These are phyloP conservation scores for Cryptosula pallasiana DNA, from an alignment of 2,888 invertebrate species.

Conservation along the genomic window DNA sequence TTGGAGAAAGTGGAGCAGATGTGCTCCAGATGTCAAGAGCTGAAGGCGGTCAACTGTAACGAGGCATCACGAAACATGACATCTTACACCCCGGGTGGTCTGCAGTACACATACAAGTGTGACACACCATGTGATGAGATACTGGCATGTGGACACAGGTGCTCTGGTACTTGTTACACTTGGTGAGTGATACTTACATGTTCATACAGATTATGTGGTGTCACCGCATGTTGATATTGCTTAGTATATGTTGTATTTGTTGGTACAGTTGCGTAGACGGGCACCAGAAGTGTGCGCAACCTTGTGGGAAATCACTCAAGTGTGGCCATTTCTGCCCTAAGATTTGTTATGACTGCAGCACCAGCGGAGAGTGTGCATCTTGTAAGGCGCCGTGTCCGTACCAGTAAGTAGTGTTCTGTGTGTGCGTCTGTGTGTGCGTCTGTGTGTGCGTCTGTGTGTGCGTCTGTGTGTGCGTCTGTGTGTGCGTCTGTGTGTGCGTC, in stretches of 20 bases:
- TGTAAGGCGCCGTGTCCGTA: not conserved
- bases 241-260: too few relatives aligned
- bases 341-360: not conserved
- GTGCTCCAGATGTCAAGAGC: not conserved
- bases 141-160: not conserved
- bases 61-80: not conserved
- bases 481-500: too few relatives aligned
- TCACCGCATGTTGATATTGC: too few relatives aligned
- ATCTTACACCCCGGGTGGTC: not conserved
- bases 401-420: not conserved
- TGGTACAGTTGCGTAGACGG: not conserved
- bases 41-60: not conserved
- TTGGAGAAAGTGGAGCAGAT: not conserved
- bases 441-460: too few relatives aligned
- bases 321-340: not conserved
- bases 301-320: not conserved
- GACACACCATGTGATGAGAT: not conserved
- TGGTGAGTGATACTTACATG: not conserved
- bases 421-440: too few relatives aligned
- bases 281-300: not conserved
- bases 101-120: not conserved
- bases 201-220: too few relatives aligned
- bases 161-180: not conserved
- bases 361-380: not conserved
- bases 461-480: too few relatives aligned